Evolutionary conservation across 2,888 invertebrate genomes (phyloP), one percentile per base, ranked within the genome.

Genomic region (Parochlus steinenii): DNA sequence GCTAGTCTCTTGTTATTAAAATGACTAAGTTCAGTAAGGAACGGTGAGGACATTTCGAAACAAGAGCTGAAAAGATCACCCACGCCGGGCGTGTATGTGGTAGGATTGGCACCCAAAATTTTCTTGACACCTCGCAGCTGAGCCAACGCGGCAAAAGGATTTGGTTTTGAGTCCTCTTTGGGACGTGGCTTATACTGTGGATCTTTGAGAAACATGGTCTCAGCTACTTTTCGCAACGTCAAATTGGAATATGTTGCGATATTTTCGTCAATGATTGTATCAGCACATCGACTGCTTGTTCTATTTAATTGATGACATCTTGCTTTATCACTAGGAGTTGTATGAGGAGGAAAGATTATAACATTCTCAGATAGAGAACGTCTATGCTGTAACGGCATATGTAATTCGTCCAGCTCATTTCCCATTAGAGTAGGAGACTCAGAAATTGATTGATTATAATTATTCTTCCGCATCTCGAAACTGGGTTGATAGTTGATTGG

Each of bases 201-300:
- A 62, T 86, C 85, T 45, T 80, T 73, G 44, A 78, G 68, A 54
- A 85, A 77, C 76, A 89, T 89, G 41, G 80, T 76, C 58, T 83
- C 81, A 33, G 82, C 85, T 6, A 85, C 73, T 45, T 75, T 72
- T 38, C 71, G 68, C 37, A 75, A 65, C 5, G 67, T 64, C 24
- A 64, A 43, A 41, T 67, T 63, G 38, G 58, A 58, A 38, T 60
- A 59, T 29, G 57, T 52, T 15, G 56, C 54, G 42, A 51, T 46
- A 49, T 43, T 59, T 52, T 45, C 58, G n/a, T n/a, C n/a, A 48
- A 39, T 53, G 47, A 45, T 20, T 25, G 20, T 29, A 25, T 17
- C 38, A 12, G 46, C 47, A 42, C 35, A 43, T 31, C 41, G 45
- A 29, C 37, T 15, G 38, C 38, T 52, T 24, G 57, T 54, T 32